Conservation (phyloP, 2,888 invertebrate species). For the Gonocerus acuteangulatus region DNA sequence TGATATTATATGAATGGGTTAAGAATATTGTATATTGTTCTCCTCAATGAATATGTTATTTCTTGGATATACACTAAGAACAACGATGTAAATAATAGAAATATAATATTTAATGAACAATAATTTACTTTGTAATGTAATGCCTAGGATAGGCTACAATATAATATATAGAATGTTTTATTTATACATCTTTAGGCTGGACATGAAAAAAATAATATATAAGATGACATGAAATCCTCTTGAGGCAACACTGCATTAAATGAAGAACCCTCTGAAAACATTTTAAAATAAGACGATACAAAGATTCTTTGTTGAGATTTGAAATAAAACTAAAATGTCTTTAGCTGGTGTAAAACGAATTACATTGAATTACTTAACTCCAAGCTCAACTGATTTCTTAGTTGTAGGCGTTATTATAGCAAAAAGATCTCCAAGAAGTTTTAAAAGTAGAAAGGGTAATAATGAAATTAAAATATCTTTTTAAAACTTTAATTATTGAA, state of each 20-base stretch:
- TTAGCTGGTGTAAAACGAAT: constrained; percentile 33
- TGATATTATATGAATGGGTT: no score
- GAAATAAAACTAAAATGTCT: no score
- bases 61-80: not conserved
- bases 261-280: no score
- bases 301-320: no score
- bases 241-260: not conserved
- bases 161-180: no score
- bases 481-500: not conserved
- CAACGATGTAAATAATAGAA: not conserved
- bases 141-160: no score
- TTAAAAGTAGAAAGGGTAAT: constrained; percentile 48
- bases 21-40: not conserved
- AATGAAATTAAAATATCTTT: not conserved
- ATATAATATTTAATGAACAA: not conserved
- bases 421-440: constrained; percentile 53
- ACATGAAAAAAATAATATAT: no score
- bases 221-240: no score
- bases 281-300: no score
- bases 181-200: no score
- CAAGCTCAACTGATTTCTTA: constrained; percentile 46
- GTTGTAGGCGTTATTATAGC: constrained; percentile 51
- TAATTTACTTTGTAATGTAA: not conserved
- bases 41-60: not conserved
- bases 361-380: constrained; percentile 35